Conservation (phyloP, 2,888 invertebrate species). For the Piscicola geometra region DNA sequence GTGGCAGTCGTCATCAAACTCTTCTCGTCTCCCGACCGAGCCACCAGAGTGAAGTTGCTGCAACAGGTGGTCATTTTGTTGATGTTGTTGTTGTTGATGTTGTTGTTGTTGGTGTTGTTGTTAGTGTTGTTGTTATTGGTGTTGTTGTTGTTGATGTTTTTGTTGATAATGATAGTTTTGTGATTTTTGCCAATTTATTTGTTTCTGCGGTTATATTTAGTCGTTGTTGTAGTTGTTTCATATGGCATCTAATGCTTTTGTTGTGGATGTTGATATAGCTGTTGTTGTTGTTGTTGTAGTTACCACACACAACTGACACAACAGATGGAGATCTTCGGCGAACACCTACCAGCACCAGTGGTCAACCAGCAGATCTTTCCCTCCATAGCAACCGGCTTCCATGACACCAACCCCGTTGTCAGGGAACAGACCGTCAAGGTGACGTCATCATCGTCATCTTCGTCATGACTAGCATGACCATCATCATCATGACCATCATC, state of each 20-base stretch:
- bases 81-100: background rate
- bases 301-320: slow-evolving; percentile 31
- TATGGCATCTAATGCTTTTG: background rate
- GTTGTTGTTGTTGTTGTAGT: background rate
- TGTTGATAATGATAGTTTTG: background rate
- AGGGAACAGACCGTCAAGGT: slow-evolving; percentile 94
- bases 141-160: background rate
- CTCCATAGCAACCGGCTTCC: slow-evolving; percentile 78
- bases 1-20: slow-evolving; percentile 95
- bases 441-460: slow-evolving; percentile 45
- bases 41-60: slow-evolving; percentile 84
- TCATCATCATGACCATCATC: background rate
- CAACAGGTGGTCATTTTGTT: slow-evolving; percentile 64
- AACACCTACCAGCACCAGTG: slow-evolving; percentile 61
- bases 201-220: too few relatives aligned
- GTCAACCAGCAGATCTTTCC: slow-evolving; percentile 76
- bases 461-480: background rate
- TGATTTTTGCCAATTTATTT: background rate
- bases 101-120: background rate
- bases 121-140: background rate
- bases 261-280: background rate
- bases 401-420: slow-evolving; percentile 93
- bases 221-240: background rate
- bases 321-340: slow-evolving; percentile 73
- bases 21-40: slow-evolving; percentile 89